Conservation (phyloP, 2,113 vertebrate species). For the Himantopus leucocephalus region DNA sequence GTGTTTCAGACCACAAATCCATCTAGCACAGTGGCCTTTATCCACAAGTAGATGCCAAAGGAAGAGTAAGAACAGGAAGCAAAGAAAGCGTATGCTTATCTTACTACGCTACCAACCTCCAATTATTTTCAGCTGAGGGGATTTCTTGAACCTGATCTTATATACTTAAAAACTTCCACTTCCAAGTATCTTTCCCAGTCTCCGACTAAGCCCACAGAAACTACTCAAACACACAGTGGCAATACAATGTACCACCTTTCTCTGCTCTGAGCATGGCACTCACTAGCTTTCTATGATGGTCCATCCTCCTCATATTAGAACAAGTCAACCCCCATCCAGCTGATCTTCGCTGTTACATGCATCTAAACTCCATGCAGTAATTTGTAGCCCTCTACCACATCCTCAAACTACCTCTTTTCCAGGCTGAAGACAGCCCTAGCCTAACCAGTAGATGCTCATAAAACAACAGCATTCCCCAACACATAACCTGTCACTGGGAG, state of each 20-base stretch:
- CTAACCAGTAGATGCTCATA: neutral
- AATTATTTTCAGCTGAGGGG: neutral
- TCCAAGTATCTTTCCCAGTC: neutral
- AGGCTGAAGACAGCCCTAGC: neutral
- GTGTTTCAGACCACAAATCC: neutral
- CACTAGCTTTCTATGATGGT: neutral
- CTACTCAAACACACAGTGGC: neutral
- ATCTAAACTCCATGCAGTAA: neutral
- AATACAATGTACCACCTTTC: neutral
- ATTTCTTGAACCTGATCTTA: neutral
- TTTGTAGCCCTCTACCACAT: neutral
- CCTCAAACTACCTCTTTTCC: neutral
- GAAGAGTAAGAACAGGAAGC: neutral
- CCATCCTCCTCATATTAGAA: neutral
- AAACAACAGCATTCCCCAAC: neutral
- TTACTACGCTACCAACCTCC: neutral
- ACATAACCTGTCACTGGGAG: neutral
- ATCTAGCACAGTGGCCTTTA: neutral
- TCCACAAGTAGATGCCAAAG: neutral
- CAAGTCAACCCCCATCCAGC: neutral
- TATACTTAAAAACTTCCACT: neutral
- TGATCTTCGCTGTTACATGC: neutral
- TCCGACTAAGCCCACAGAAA: neutral
- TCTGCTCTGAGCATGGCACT: fast-evolving
- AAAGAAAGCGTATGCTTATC: neutral